Evolutionary conservation across 2,113 vertebrate genomes (phyloP).

Genomic region (Micronycteris hirsuta): DNA sequence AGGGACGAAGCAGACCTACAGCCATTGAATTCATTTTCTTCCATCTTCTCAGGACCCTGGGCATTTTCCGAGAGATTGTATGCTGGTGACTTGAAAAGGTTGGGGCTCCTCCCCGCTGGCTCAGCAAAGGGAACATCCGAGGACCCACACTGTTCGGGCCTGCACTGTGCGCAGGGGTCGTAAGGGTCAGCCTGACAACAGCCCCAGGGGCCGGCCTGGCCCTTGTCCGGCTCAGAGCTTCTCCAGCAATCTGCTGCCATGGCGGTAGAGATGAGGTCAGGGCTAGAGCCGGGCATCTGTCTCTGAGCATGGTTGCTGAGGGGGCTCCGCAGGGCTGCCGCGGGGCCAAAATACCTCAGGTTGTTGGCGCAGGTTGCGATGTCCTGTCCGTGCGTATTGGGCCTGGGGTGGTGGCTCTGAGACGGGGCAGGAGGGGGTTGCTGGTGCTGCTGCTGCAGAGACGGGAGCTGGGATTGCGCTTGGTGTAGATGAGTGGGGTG

Average conservation of each 20-base stretch:
- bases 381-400: conserved; percentile 86
- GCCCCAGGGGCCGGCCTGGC: conserved; percentile 79
- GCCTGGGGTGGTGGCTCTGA: conserved; percentile 78
- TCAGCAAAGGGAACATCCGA: background rate
- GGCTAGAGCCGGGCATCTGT: conserved; percentile 89
- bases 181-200: conserved; percentile 88
- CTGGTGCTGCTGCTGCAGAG: conserved; percentile 73
- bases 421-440: conserved; percentile 61
- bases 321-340: conserved; percentile 94
- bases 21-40: conserved; percentile 70
- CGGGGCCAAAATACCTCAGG: conserved; percentile 95
- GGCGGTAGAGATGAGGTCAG: conserved; percentile 92
- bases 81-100: conserved; percentile 78
- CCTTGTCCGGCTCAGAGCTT: conserved; percentile 68
- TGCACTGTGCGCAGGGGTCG: conserved; percentile 87
- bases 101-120: background rate
- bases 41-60: conserved; percentile 65
- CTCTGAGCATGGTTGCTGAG: conserved; percentile 94
- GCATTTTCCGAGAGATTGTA: conserved; percentile 73
- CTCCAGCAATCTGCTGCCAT: conserved; percentile 86
- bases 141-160: conserved; percentile 61
- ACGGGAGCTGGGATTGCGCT: conserved; percentile 22
- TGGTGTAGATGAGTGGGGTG: conserved; percentile 55
- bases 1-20: conserved; percentile 65
- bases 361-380: conserved; percentile 95